Conservation (phyloP, 2,797 vertebrate species). For the Enteromius unitaeniatus region DNA sequence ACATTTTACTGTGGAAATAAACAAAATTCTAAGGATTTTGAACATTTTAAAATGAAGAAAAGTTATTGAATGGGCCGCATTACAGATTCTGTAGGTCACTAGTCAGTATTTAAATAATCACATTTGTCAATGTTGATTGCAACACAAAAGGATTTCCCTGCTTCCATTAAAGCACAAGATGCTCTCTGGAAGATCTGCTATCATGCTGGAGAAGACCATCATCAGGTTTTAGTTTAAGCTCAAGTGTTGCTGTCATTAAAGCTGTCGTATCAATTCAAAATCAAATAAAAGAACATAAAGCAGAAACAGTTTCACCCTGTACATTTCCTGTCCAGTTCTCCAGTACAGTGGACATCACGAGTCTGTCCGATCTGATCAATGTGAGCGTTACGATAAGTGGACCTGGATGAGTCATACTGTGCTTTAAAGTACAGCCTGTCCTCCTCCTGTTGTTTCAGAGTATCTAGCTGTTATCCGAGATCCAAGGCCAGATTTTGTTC, state of each 20-base stretch:
- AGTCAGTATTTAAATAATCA: background rate
- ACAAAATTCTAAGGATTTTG: background rate
- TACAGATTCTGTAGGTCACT: background rate
- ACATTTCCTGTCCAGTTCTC: background rate
- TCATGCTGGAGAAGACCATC: background rate
- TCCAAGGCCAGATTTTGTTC: constrained; percentile 43
- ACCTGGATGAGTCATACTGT: constrained; percentile 53
- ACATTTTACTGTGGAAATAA: background rate
- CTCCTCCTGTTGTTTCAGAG: constrained; percentile 43
- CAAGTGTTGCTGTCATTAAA: background rate
- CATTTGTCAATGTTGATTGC: background rate
- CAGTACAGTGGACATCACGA: constrained; percentile 9
- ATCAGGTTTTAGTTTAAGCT: background rate
- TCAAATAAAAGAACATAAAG: background rate
- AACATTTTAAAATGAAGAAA: background rate
- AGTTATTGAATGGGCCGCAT: background rate
- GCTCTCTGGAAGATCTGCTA: background rate
- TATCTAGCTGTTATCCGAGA: constrained; percentile 38
- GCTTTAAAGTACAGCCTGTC: constrained; percentile 50
- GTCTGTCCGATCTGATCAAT: constrained; percentile 33
- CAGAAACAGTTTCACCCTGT: background rate
- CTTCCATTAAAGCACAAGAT: background rate
- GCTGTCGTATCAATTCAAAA: background rate
- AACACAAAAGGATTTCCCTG: background rate
- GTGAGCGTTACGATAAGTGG: constrained; percentile 32